Evolutionary conservation across 1,140 invertebrate species (phyloP).

Genomic region (Scaptomyza pallida): DNA sequence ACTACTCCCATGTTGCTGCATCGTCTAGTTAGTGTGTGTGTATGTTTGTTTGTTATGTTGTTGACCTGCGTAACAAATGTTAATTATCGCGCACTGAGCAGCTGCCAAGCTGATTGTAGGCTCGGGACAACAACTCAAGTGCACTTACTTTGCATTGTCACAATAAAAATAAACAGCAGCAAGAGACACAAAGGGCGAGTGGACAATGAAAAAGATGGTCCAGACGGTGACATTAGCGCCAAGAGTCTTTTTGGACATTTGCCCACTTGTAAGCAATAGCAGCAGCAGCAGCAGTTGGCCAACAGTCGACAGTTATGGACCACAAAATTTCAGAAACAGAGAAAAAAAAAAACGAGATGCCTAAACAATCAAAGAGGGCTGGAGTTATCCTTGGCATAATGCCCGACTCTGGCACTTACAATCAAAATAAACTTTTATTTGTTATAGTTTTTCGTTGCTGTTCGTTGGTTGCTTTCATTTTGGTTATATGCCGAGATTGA

Average conservation of each 20-base stretch:
- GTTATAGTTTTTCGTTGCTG: no score
- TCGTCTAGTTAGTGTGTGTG: constrained; percentile 1
- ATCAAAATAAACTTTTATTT: constrained; percentile 77
- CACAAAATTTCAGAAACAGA: constrained; percentile 42
- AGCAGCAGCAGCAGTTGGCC: constrained; percentile 38
- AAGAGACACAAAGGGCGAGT: constrained; percentile 6
- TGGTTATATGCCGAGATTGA: constrained; percentile 42
- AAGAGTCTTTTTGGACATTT: constrained; percentile 59
- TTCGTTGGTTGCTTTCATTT: not conserved
- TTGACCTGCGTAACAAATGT: constrained; percentile 55
- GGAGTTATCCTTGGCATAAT: constrained; percentile 36
- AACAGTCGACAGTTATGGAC: constrained; percentile 54
- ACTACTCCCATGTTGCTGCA: constrained; percentile 4
- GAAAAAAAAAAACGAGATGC: constrained; percentile 26
- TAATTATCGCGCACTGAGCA: constrained; percentile 49
- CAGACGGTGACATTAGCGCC: constrained; percentile 70
- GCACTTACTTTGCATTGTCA: constrained; percentile 80
- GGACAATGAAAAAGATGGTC: constrained; percentile 33
- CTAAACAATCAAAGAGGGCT: constrained; percentile 1
- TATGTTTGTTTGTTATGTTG: constrained; percentile 10
- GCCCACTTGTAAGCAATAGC: constrained; percentile 45
- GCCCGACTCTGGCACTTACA: constrained; percentile 44
- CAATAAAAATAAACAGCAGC: constrained; percentile 73
- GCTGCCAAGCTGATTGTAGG: constrained; percentile 50
- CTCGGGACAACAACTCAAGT: constrained; percentile 62